Evolutionary conservation across 2,113 vertebrate genomes (phyloP).

Genomic region (Thalassarche chlororhynchos): DNA sequence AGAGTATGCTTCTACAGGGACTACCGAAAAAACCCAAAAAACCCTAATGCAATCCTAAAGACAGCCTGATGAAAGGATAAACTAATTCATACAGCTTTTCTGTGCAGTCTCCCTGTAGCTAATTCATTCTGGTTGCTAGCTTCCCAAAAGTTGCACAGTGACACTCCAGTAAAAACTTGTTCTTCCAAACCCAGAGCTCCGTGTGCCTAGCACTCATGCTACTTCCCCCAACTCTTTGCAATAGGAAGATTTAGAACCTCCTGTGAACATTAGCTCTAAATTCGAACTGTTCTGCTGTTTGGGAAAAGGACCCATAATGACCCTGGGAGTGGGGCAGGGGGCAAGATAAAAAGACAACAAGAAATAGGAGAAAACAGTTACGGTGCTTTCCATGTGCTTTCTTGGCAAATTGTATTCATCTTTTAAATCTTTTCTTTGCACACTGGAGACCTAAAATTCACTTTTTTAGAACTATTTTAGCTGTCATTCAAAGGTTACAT

Average conservation of each 20-base stretch:
- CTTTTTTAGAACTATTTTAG: not conserved
- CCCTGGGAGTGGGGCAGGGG: accelerated
- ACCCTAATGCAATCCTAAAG: not conserved
- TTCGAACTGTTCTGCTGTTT: not conserved
- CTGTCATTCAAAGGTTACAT: not conserved
- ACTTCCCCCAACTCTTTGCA: not conserved
- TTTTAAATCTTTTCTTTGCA: not conserved
- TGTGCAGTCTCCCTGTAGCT: not conserved
- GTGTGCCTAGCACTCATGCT: too few species aligned
- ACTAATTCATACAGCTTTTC: not conserved
- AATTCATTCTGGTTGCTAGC: not conserved
- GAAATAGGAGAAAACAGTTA: not conserved
- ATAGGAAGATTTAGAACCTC: not conserved
- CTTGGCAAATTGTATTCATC: not conserved
- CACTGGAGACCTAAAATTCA: not conserved
- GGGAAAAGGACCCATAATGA: not conserved
- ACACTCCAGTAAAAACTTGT: not conserved
- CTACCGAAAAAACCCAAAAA: not conserved
- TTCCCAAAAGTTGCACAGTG: not conserved
- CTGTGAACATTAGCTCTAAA: not conserved
- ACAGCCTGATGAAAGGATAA: not conserved
- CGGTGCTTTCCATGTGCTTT: not conserved
- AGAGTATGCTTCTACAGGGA: not conserved
- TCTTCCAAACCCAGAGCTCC: not conserved
- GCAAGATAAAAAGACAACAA: not conserved